Base-by-base conservation (phyloP, 2,797 vertebrate genomes). In the Gobio occitaniae region DNA sequence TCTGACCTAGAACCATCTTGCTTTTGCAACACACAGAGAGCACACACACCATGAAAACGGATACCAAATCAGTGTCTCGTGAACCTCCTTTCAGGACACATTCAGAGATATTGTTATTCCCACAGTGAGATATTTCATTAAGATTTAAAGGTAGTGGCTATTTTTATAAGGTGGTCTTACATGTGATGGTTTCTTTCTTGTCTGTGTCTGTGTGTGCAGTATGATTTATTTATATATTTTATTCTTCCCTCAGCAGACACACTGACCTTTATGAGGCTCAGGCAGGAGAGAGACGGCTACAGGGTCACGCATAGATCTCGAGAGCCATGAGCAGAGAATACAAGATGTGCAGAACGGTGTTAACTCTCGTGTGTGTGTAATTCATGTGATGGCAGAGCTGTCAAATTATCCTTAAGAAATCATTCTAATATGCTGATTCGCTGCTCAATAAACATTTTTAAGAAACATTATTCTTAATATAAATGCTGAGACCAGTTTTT, bases 191-290 rank as follows among this genome's bases (percentile, higher is more conserved):
- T 78, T 84, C 70, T 79, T 52, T 63, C 72, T 48, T 80, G 65
- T n/a, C 38, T 83, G 50, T 78, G 32, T 79, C 41, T 83, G 74
- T 78, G 71, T 61, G 72, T 76, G 70, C 47, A 15, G 71, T 81
- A 32, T 59, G 16, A 77, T 77, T 70, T 78, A 75, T 81, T 80
- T 85, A 52, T 54, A 44, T n/a, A 47, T 78, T 69, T 84, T 25
- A 79, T 78, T 79, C 77, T 66, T 68, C 68, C 68, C 63, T 78
- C 69, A 82, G 78, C 48, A 88, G 66, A 86, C 69, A 79, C 69
- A 36, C 81, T 89, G 84, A 89, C 82, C 84, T 86, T 87, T 89
- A 79, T 82, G 61, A 52, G 41, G 84, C 66, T 87, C 41, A 48
- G 63, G 50, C 36, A 68, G 79, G 11, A 69, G 47, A 75, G 70